A percentile compares a stretch with the other conserved stretches of the same genome.
Evolutionary conservation across 2,797 vertebrate genomes (phyloP).

Genomic region (Gymnoscopelus braueri): DNA sequence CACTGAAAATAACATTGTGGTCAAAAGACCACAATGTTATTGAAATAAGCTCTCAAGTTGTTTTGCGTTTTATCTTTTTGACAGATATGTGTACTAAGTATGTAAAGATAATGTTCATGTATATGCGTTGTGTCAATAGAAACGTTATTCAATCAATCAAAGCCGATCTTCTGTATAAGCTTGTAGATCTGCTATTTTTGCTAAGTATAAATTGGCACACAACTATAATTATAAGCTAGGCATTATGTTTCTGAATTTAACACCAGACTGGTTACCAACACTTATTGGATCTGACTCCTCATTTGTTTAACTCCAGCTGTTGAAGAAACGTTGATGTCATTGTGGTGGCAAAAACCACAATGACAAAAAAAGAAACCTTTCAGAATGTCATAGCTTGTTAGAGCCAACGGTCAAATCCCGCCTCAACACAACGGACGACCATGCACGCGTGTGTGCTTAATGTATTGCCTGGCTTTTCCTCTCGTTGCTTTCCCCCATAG

Average conservation of each 20-base stretch:
- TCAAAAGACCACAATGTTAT: too few species aligned
- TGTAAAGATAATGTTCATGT: too few species aligned
- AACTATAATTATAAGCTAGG: too few species aligned
- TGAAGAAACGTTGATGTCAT: constrained; percentile 32
- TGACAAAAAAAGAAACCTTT: background rate
- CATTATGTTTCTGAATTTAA: constrained; percentile 18
- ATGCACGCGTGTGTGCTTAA: background rate
- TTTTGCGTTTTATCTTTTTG: too few species aligned
- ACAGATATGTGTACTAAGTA: too few species aligned
- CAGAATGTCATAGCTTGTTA: constrained; percentile 41
- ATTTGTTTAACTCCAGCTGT: background rate
- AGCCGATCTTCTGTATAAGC: too few species aligned
- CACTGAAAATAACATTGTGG: too few species aligned
- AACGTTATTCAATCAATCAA: too few species aligned
- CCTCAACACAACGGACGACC: constrained; percentile 6
- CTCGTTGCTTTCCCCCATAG: constrained; percentile 24
- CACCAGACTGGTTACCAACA: constrained; percentile 16
- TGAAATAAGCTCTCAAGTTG: too few species aligned
- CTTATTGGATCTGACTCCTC: constrained; percentile 18
- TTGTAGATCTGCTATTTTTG: too few species aligned
- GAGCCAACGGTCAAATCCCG: constrained; percentile 22
- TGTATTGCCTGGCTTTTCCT: constrained; percentile 14
- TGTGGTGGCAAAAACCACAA: constrained; percentile 19
- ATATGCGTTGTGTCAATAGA: too few species aligned
- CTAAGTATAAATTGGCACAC: too few species aligned